A percentile compares a stretch with the other conserved stretches of the same genome.
Evolutionary conservation across 2,797 vertebrate species (phyloP).

Genomic region (Phrynocephalus vlangalii): DNA sequence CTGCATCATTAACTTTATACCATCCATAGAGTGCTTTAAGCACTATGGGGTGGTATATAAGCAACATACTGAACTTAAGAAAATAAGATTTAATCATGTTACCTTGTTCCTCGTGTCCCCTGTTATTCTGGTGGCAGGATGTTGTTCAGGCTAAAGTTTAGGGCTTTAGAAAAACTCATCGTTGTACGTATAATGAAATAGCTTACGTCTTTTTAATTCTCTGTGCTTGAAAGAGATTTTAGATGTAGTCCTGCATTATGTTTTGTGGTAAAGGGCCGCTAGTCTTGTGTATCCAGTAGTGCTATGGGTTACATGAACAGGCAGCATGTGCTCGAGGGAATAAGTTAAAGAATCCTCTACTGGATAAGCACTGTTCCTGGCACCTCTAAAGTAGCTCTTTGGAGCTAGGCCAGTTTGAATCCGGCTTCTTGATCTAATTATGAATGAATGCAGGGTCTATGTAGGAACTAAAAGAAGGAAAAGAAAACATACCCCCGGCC

Average conservation of each 20-base stretch:
- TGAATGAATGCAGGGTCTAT: not conserved
- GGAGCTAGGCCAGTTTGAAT: not conserved
- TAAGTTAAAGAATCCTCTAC: not conserved
- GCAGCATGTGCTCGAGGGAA: not conserved
- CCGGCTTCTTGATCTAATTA: not conserved
- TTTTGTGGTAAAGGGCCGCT: not conserved
- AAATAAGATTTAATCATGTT: too few relatives aligned
- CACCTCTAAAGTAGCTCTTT: constrained; percentile 8
- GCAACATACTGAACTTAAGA: too few relatives aligned
- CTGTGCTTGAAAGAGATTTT: not conserved
- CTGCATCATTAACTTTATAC: too few relatives aligned
- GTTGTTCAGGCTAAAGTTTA: not conserved
- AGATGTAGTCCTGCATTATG: not conserved
- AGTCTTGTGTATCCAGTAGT: not conserved
- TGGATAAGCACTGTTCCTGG: not conserved
- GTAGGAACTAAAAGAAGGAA: not conserved
- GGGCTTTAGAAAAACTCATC: not conserved
- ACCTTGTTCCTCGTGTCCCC: too few relatives aligned
- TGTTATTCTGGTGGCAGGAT: not conserved
- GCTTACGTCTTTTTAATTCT: too few relatives aligned
- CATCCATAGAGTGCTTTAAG: too few relatives aligned
- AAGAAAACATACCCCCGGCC: not conserved
- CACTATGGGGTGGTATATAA: too few relatives aligned
- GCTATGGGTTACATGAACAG: not conserved
- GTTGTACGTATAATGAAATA: not conserved